Percentiles rank a stretch among this genome's conserved stretches.
These are phyloP conservation scores for Cantharis rufa DNA, from an alignment of 2,888 invertebrate genomes.

Conservation along the genomic window DNA sequence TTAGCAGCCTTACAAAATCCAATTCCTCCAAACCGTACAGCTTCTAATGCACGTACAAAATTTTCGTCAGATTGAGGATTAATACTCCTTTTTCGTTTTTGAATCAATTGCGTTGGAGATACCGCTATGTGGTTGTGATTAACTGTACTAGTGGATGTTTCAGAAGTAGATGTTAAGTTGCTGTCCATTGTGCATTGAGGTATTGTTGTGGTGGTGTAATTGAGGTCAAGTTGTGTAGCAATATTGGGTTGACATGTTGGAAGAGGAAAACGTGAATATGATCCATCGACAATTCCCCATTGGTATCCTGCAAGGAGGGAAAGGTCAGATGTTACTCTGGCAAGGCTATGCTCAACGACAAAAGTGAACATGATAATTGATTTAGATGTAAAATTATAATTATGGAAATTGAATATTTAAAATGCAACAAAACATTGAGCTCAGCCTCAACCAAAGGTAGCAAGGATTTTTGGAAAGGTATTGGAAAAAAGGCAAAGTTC, in stretches of 20 bases:
- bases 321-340: conserved; percentile 40
- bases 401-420: neutral
- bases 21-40: conserved; percentile 80
- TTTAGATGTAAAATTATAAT: conserved; percentile 8
- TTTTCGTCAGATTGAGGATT: conserved; percentile 85
- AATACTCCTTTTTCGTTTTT: conserved; percentile 72
- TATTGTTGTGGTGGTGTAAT: conserved; percentile 38
- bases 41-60: conserved; percentile 79
- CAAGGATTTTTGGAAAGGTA: conserved; percentile 25
- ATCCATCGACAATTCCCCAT: conserved; percentile 84
- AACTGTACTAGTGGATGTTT: conserved; percentile 8
- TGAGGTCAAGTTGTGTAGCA: conserved; percentile 53
- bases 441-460: conserved; percentile 48
- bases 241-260: conserved; percentile 64
- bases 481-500: conserved; percentile 38
- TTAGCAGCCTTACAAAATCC: conserved; percentile 86
- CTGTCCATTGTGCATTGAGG: conserved; percentile 37
- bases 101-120: conserved; percentile 55
- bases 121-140: conserved; percentile 38
- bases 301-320: conserved; percentile 69
- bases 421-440: conserved; percentile 45
- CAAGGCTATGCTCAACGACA: conserved; percentile 55
- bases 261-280: conserved; percentile 69
- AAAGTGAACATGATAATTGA: conserved; percentile 46
- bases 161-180: neutral